Conservation (phyloP, 2,888 invertebrate species). For the Tachina fera region DNA sequence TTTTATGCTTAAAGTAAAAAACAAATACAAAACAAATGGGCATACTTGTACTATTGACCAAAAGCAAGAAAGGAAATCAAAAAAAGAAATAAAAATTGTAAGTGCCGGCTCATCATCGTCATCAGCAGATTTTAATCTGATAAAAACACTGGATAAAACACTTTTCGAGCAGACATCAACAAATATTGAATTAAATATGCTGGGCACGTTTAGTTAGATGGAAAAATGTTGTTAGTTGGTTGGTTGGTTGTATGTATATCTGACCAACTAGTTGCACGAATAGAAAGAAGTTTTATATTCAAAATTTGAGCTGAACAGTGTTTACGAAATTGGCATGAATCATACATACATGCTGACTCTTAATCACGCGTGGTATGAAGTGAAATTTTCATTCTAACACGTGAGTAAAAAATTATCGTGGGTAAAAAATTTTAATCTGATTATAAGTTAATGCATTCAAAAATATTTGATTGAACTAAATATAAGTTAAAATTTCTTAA, state of each 20-base stretch:
- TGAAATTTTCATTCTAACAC: too few relatives aligned
- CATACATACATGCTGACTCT: too few relatives aligned
- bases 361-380: too few relatives aligned
- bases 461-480: too few relatives aligned
- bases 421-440: too few relatives aligned
- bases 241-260: neutral
- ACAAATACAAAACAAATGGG: neutral
- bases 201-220: slow-evolving; percentile 57
- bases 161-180: slow-evolving; percentile 15
- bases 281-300: neutral
- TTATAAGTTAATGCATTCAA: too few relatives aligned
- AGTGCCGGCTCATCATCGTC: slow-evolving; percentile 57
- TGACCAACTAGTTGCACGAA: neutral
- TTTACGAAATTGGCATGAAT: too few relatives aligned
- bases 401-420: too few relatives aligned
- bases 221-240: slow-evolving; percentile 11
- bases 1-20: slow-evolving; percentile 37
- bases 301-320: neutral
- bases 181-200: slow-evolving; percentile 53
- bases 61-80: slow-evolving; percentile 1
- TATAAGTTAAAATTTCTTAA: too few relatives aligned
- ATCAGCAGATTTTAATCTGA: slow-evolving; percentile 67
- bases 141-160: slow-evolving; percentile 57
- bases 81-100: slow-evolving; percentile 4
- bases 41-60: slow-evolving; percentile 52